Percentiles rank a stretch among this genome's conserved stretches.
These are phyloP conservation scores for Octomys mimax DNA, from an alignment of 2,797 vertebrate genomes.

Conservation along the genomic window DNA sequence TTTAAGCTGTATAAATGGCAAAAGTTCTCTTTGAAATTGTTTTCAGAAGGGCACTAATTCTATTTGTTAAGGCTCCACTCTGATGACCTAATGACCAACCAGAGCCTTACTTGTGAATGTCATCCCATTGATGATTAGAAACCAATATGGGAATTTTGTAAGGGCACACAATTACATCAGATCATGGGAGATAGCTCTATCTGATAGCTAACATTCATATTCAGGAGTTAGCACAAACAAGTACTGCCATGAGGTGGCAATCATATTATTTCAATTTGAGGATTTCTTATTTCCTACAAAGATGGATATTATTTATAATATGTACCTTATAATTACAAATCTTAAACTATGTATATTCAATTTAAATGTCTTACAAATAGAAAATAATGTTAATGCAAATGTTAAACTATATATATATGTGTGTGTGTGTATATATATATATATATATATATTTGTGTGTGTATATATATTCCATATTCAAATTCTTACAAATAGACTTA, in stretches of 20 bases:
- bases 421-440: neutral
- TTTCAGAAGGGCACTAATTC: neutral
- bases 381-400: neutral
- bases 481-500: neutral
- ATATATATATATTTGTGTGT: neutral
- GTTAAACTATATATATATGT: neutral
- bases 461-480: neutral
- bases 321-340: neutral
- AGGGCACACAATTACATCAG: neutral
- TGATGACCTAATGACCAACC: neutral
- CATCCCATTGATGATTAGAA: neutral
- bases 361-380: neutral
- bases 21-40: neutral
- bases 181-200: neutral
- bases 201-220: neutral
- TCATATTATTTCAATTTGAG: neutral
- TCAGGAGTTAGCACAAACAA: neutral
- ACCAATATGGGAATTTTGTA: neutral
- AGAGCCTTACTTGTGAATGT: neutral
- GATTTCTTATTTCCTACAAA: neutral
- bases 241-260: accelerated
- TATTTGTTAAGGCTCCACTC: neutral
- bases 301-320: neutral
- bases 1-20: neutral
- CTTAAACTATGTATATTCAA: neutral